Base-by-base conservation (phyloP, 2,888 invertebrate genomes). In the Melanotus villosus region DNA sequence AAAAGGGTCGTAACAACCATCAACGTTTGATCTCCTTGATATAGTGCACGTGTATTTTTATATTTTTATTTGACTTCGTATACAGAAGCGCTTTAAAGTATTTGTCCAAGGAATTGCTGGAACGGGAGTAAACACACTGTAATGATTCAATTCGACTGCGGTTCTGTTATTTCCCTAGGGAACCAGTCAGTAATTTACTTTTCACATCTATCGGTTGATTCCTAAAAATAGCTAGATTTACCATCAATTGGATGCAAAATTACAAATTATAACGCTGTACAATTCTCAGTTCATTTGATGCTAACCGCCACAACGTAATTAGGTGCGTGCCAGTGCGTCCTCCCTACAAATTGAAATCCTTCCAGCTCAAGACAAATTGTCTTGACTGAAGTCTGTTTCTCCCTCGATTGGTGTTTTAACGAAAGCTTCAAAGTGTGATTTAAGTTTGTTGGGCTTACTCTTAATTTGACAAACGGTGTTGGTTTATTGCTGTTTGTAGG, bases 161-260 rank as follows among this genome's bases (percentile, higher is more conserved):
- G 50, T 43, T 60, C 62, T 62, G 62, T 62, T 62, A 62, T 62
- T 62, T 62, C 62, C 62, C 62, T 36, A 6, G 43, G 50, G 62
- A 62, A 50, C 47, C 23, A 26, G 21, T 23, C 12, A 23, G 47
- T 62, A 62, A 62, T 62, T 62, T 47, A 62, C 50, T 62, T 60
- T 47, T 34, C 36, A 16, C 50, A 50, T 50, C 47, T 50, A 62
- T 56, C 38, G 21, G 21, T 10, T 21, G 14, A 19, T 16, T 50
- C 14, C 18, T 19, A 34, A 52, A 52, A 34, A 26, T 32, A 32
- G 5, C 26, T 14, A 26, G 52, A 32, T 30, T 18, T 52, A 5
- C 32, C 5, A 47, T 16, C 45, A 45, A 45, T 45, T 19, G 21
- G n/a, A 14, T 30, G 32, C 30, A 32, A 18, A 52, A 52, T 32